Evolutionary conservation across 1,140 invertebrate species (phyloP), one percentile per base, ranked within the genome.

Genomic region (Paramacrobiotus metropolitanus): DNA sequence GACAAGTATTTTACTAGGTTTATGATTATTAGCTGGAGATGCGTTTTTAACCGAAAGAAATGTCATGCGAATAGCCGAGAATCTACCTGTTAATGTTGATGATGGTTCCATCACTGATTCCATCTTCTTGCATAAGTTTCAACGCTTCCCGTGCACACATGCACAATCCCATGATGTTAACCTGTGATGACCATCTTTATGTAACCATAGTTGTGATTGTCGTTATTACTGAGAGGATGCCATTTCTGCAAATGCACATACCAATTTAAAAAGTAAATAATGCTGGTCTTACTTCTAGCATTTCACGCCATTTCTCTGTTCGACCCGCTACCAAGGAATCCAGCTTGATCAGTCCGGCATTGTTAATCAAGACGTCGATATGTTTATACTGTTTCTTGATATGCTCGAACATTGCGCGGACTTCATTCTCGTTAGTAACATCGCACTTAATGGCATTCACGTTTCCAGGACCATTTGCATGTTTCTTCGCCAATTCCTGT

Each of bases 51-150:
- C n/a, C n/a, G n/a, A n/a, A n/a, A n/a, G n/a, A n/a, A n/a, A n/a
- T n/a, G n/a, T n/a, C n/a, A n/a, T n/a, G n/a, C n/a, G n/a, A n/a
- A n/a, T n/a, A n/a, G n/a, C n/a, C n/a, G n/a, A n/a, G 9, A 40
- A 15, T 1, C n/a, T 63, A 79, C 78, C 79, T 84, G 69, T 82
- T 83, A 1, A 87, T 76, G 59, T 83, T 78, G 30, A 86, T 74
- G 30, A 86, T 79, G 65, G 84, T 81, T 1, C 82, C 82, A 68
- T 78, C 75, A 63, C 79, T 72, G 2, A 80, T 74, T 0, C 74
- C 74, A 1, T 77, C 73, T 63, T 78, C 76, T 30, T 69, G 75
- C 83, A 87, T 86, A 0, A 78, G 79, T 21, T 77, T 75, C 20
- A 84, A 70, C 0, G 79, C 77, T 65, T 81, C 78, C 40, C 79